Evolutionary conservation across 2,888 invertebrate species (phyloP).

Genomic region (Gasteruption jaculator): DNA sequence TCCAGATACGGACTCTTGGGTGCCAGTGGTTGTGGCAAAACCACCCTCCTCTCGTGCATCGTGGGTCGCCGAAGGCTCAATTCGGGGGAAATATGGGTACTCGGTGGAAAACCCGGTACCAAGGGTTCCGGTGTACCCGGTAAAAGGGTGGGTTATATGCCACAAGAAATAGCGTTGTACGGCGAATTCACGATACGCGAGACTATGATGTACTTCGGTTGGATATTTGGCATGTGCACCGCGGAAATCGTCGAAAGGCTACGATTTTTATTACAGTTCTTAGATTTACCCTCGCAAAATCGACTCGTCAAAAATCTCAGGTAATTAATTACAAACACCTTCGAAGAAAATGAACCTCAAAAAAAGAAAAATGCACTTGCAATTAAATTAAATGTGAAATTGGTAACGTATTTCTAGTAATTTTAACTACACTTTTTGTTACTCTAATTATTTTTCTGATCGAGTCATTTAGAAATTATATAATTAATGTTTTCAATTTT

Average conservation of each 20-base stretch:
- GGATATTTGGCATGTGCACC: conserved; percentile 90
- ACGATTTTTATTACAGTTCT: conserved; percentile 82
- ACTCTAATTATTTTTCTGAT: no score
- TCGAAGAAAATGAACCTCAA: no score
- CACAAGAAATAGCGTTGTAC: conserved; percentile 86
- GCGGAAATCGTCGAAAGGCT: conserved; percentile 75
- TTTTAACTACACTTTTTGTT: no score
- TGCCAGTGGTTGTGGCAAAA: conserved; percentile 96
- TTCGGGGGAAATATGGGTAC: conserved; percentile 83
- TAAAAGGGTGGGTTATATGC: conserved; percentile 95
- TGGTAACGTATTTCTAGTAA: no score
- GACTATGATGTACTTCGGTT: conserved; percentile 94
- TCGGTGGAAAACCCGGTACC: conserved; percentile 86
- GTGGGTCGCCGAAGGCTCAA: conserved; percentile 83
- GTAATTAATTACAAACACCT: conserved; percentile 42
- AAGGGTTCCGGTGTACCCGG: conserved; percentile 90
- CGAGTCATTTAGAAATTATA: no score
- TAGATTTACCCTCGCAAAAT: conserved; percentile 84
- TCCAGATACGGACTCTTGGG: conserved; percentile 88
- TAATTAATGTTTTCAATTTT: no score
- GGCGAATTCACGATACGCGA: conserved; percentile 92
- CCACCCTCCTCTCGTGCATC: conserved; percentile 87
- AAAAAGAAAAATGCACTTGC: no score
- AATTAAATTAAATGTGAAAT: no score
- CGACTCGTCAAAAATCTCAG: conserved; percentile 75